Conservation (phyloP, 2,888 invertebrate species). For the Plagodis pulveraria region DNA sequence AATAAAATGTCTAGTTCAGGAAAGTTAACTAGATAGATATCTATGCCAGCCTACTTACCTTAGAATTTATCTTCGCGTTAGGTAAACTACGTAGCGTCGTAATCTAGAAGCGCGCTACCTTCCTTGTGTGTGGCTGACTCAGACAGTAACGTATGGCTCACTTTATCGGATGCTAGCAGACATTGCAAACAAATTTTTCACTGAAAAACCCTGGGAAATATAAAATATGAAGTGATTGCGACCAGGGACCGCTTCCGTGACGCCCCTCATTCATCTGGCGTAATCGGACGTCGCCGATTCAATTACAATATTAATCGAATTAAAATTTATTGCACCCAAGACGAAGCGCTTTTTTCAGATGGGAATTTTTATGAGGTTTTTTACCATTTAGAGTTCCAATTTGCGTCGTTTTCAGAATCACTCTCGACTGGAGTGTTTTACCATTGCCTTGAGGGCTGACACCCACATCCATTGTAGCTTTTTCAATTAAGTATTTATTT, state of each 20-base stretch:
- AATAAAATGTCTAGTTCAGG: constrained; percentile 1
- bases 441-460: neutral
- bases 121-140: constrained; percentile 22
- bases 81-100: constrained; percentile 17
- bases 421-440: constrained; percentile 6
- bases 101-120: constrained; percentile 22
- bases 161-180: constrained; percentile 34
- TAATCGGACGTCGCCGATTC: constrained; percentile 35
- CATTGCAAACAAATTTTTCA: constrained; percentile 35
- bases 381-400: constrained; percentile 13
- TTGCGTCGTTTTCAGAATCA: constrained; percentile 15
- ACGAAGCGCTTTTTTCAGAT: constrained; percentile 23
- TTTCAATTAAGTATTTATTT: constrained; percentile 1
- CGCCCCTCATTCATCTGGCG: constrained; percentile 32
- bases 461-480: neutral
- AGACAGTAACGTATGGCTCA: constrained; percentile 32
- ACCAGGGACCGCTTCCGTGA: constrained; percentile 27
- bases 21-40: constrained; percentile 12
- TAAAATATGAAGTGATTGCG: constrained; percentile 23
- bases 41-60: constrained; percentile 8
- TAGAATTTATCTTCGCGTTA: constrained; percentile 26
- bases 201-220: constrained; percentile 13
- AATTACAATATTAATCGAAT: constrained; percentile 35
- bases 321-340: constrained; percentile 33
- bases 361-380: constrained; percentile 21